Conservation (phyloP, 2,888 invertebrate genomes). For the Heliconius ethilla region DNA sequence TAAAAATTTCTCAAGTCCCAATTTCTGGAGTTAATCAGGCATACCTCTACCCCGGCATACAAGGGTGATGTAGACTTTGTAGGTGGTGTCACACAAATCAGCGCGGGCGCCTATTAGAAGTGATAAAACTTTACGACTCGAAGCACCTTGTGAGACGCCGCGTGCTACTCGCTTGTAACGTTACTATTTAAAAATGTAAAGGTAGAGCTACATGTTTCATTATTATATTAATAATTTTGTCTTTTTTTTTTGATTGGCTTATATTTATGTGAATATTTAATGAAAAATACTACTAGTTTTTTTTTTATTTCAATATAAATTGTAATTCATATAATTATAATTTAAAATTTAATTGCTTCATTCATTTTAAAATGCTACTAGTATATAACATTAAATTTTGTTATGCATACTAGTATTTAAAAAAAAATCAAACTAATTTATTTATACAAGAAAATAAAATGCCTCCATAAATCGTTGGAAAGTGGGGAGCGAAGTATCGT, state of each 20-base stretch:
- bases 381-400: too few species aligned
- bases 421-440: too few species aligned
- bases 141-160: conserved; percentile 61
- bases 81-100: conserved; percentile 66
- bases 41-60: not conserved
- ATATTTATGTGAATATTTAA: not conserved
- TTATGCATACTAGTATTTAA: too few species aligned
- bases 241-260: not conserved
- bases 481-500: too few species aligned
- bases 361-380: too few species aligned
- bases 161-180: conserved; percentile 53
- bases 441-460: too few species aligned
- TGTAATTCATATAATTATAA: too few species aligned
- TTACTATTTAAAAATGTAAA: conserved; percentile 44
- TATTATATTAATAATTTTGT: not conserved
- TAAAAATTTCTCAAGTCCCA: not conserved
- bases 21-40: not conserved
- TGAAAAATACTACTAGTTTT: too few species aligned
- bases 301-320: too few species aligned
- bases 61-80: conserved; percentile 25
- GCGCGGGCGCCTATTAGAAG: conserved; percentile 66
- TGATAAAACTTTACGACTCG: conserved; percentile 76
- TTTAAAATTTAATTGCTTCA: too few species aligned
- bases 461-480: too few species aligned
- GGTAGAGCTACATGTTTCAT: conserved; percentile 50